Percentiles rank a stretch among this genome's conserved stretches.
Evolutionary conservation across 2,888 invertebrate species (phyloP).

Genomic region (Leptura quadrifasciata): DNA sequence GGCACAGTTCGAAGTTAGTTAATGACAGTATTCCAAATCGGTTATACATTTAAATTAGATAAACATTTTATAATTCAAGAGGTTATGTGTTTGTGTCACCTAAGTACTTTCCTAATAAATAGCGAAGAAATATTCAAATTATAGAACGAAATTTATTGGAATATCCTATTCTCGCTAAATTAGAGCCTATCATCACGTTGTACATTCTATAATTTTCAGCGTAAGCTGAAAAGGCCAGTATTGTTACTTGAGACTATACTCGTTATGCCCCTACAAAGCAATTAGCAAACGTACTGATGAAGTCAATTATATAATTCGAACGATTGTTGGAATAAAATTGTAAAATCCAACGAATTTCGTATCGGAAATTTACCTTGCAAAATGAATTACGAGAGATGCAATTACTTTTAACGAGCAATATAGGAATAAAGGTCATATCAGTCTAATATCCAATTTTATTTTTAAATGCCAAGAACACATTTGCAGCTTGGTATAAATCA

Average conservation of each 20-base stretch:
- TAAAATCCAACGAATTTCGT: slow-evolving; percentile 28
- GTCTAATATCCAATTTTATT: background rate
- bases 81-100: too few species aligned
- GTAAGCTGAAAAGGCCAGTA: background rate
- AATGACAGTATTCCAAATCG: too few species aligned
- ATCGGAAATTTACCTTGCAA: slow-evolving; percentile 29
- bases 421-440: slow-evolving; percentile 26
- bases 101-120: too few species aligned
- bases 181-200: background rate
- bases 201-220: background rate
- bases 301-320: slow-evolving; percentile 12
- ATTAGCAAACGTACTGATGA: slow-evolving; percentile 23
- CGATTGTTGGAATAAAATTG: slow-evolving; percentile 23
- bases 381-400: slow-evolving; percentile 21
- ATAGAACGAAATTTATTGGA: background rate
- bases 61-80: too few species aligned
- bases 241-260: background rate
- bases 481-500: background rate
- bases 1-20: too few species aligned
- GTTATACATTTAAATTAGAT: too few species aligned
- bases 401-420: slow-evolving; percentile 33
- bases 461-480: background rate
- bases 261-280: slow-evolving; percentile 2
- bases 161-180: background rate
- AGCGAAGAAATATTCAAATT: too few species aligned